Conservation (phyloP, 2,797 vertebrate genomes). For the Botia kubotai region DNA sequence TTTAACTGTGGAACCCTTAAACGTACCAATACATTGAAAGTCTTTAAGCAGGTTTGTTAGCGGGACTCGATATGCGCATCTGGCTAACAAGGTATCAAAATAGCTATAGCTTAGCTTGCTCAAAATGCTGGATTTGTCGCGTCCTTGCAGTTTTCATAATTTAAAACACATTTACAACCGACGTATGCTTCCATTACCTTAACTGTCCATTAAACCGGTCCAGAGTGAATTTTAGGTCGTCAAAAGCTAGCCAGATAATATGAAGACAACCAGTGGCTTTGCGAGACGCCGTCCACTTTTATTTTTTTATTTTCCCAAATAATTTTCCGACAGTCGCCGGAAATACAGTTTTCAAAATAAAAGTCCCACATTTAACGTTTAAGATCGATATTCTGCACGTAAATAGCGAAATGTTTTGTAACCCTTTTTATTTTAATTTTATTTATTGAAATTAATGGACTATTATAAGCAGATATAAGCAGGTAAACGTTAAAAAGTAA, state of each 20-base stretch:
- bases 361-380: no score
- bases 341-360: conserved; percentile 9
- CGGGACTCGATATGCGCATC: neutral
- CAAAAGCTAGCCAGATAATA: conserved; percentile 16
- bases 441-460: no score
- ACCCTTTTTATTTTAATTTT: no score
- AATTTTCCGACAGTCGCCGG: conserved; percentile 20
- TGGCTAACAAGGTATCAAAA: conserved; percentile 1
- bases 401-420: no score
- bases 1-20: neutral
- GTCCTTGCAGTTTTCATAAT: neutral
- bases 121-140: neutral
- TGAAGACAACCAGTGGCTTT: conserved; percentile 27
- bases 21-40: neutral
- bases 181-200: conserved; percentile 65
- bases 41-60: neutral
- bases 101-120: conserved; percentile 27
- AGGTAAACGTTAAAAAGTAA: no score
- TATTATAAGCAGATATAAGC: no score
- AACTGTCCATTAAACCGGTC: conserved; percentile 71
- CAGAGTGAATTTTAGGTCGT: conserved; percentile 51
- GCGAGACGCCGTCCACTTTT: conserved; percentile 57
- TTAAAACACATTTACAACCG: accelerated
- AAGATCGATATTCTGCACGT: no score
- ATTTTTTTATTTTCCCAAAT: conserved; percentile 13